Evolutionary conservation across 1,140 invertebrate genomes (phyloP).

Genomic region (Macrocentrus cingulum): DNA sequence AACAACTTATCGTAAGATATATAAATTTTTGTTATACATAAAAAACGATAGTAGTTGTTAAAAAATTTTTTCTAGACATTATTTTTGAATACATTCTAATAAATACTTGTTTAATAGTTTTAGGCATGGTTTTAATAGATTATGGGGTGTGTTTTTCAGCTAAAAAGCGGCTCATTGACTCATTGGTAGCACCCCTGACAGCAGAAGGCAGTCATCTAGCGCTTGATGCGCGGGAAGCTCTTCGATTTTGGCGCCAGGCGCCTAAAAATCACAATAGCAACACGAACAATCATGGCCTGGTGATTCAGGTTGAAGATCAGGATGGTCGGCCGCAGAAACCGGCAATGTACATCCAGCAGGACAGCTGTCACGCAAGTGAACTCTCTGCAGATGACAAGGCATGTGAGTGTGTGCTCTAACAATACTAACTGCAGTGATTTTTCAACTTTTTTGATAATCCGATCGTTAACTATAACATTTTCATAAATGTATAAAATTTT

Average conservation of each 20-base stretch:
- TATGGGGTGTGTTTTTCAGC: conserved; percentile 45
- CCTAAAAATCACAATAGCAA: conserved; percentile 42
- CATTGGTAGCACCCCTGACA: conserved; percentile 57
- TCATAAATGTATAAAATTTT: too few relatives aligned
- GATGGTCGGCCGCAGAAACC: conserved; percentile 61
- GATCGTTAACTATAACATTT: too few relatives aligned
- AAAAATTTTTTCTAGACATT: too few relatives aligned
- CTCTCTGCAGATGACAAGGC: conserved; percentile 52
- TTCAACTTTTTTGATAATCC: conserved; percentile 26
- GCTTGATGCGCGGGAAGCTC: conserved; percentile 46
- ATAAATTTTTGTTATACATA: too few relatives aligned
- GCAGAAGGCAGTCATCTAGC: conserved; percentile 46
- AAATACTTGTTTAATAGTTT: too few relatives aligned
- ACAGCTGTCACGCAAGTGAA: conserved; percentile 48
- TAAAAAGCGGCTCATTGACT: conserved; percentile 62
- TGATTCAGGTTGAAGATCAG: conserved; percentile 66
- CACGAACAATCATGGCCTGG: conserved; percentile 61
- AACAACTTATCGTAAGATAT: too few relatives aligned
- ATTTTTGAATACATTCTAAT: too few relatives aligned
- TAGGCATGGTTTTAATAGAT: too few relatives aligned
- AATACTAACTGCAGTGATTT: conserved; percentile 50
- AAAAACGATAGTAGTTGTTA: too few relatives aligned
- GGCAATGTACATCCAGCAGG: conserved; percentile 58
- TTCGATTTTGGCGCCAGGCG: conserved; percentile 47
- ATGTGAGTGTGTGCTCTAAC: conserved; percentile 61